Evolutionary conservation across 2,888 invertebrate genomes (phyloP), one percentile per base, ranked within the genome.

Genomic region (Ormyrus rosae): DNA sequence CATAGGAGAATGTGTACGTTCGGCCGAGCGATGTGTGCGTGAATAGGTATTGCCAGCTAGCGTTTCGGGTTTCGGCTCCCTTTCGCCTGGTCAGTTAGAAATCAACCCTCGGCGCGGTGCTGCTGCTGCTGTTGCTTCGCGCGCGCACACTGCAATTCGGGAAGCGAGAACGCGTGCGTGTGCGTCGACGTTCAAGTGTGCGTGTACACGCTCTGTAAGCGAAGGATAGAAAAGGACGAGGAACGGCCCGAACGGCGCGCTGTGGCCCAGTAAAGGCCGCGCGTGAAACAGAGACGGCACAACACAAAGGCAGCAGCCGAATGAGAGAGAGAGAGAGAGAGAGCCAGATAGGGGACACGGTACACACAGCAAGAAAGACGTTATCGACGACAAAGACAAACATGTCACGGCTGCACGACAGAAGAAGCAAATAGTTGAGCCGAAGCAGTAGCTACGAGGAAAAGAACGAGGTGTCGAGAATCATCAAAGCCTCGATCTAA

Each of bases 301-400:
- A 11, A 34, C 6, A 53, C 10, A 34, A 11, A 53, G n/a, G 45
- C 55, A 53, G 55, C 45, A 34, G 68, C 5, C 63, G 63, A 63
- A n/a, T 11, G 10, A 63, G 11, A 46, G 5, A 63, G 11, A 46
- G 5, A 63, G n/a, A n/a, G 13, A 6, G 6, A 63, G 46, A 45
- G 46, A 11, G 10, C 10, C 10, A 46, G 46, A 11, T 46, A 63
- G 45, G 5, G 46, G 63, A 9, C 11, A 10, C 58, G 6, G 58
- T n/a, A 58, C 10, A n/a, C n/a, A 58, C 11, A 58, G 10, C 56
- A 8, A 11, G 11, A 11, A 8, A 53, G n/a, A 56, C 68, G 56
- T 46, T 51, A 53, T 68, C 58, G 71, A 45, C 72, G 56, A 67
- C 65, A 65, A 72, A 78, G 63, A 13, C 55, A 69, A 76, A 69